Conservation (phyloP, 2,888 invertebrate species). For the Lasius platythorax region DNA sequence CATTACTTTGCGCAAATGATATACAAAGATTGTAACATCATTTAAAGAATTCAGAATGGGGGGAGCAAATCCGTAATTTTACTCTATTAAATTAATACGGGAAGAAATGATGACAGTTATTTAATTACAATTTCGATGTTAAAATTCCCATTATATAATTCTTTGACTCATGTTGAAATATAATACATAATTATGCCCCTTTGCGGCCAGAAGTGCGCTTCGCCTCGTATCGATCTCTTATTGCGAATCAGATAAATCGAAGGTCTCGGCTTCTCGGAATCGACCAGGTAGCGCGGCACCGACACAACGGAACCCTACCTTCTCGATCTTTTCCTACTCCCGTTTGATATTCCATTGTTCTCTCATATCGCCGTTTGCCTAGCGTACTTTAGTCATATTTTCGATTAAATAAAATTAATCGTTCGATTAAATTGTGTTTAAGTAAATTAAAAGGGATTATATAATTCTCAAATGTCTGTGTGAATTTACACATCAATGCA, state of each 20-base stretch:
- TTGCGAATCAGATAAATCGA: constrained; percentile 82
- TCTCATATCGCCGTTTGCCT: background rate
- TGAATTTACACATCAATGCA: background rate
- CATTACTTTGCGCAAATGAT: background rate
- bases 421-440: background rate
- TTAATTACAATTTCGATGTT: background rate
- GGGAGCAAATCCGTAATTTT: background rate
- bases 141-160: background rate
- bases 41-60: no score
- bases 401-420: background rate
- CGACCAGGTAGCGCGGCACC: constrained; percentile 77
- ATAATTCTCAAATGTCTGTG: background rate
- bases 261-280: constrained; percentile 81
- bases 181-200: constrained; percentile 42
- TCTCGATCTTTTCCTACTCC: constrained; percentile 58
- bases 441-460: background rate
- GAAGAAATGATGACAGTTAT: background rate
- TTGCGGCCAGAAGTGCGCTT: constrained; percentile 51
- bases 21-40: background rate
- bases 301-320: constrained; percentile 59
- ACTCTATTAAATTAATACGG: background rate
- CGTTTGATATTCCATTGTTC: constrained; percentile 44
- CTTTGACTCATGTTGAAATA: background rate
- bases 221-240: constrained; percentile 76
- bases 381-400: background rate